phyloP scores from a whole-genome alignment of 1,140 invertebrate species.

The Drosophila hydei region DNA sequence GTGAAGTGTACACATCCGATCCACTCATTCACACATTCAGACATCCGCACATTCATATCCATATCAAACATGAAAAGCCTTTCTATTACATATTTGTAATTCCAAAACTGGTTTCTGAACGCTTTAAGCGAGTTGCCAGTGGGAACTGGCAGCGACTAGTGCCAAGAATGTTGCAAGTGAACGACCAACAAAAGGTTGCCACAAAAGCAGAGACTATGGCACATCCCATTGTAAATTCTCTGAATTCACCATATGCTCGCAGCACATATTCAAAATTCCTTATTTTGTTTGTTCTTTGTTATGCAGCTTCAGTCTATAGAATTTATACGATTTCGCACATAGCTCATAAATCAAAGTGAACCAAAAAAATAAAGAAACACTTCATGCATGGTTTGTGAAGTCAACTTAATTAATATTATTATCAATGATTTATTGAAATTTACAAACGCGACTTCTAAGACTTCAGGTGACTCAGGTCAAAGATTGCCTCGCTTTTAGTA shows the following conservation, averaged over 20 bases:
- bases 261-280: conserved; percentile 26
- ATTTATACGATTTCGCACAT: conserved; percentile 8
- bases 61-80: conserved; percentile 12
- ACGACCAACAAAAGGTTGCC: conserved; percentile 34
- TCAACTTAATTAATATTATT: not conserved
- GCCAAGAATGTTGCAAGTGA: conserved; percentile 14
- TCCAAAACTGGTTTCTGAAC: conserved; percentile 30
- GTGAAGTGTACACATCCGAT: too few species aligned
- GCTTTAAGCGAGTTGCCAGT: conserved; percentile 44
- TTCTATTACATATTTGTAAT: conserved; percentile 36
- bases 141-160: conserved; percentile 17
- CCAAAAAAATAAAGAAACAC: conserved; percentile 3
- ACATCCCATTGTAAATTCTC: conserved; percentile 13
- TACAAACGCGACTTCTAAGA: not conserved
- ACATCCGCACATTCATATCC: not conserved
- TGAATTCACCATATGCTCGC: not conserved
- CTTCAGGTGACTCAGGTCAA: too few species aligned
- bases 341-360: conserved; percentile 11
- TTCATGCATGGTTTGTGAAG: not conserved
- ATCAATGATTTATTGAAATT: not conserved
- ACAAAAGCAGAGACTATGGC: conserved; percentile 25
- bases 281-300: conserved; percentile 21
- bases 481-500: too few species aligned
- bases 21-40: not conserved
- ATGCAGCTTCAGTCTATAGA: conserved; percentile 15